phyloP scores from a whole-genome alignment of 2,888 invertebrate species.

The Hypolimnas misippus region DNA sequence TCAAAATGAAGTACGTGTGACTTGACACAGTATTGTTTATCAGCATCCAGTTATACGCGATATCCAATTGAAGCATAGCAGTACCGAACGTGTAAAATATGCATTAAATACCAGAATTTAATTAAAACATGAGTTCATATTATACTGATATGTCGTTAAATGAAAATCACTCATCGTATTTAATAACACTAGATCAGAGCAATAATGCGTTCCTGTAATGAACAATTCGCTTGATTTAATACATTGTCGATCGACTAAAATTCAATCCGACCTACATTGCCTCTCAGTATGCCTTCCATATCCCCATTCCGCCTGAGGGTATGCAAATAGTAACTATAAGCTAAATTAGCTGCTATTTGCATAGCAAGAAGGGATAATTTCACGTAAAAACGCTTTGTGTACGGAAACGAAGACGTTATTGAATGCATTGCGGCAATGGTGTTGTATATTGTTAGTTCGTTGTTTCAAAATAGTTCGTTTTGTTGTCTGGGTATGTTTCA shows the following conservation, averaged over 20 bases:
- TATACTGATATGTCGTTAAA: not conserved
- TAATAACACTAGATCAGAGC: constrained; percentile 42
- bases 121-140: no score
- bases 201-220: constrained; percentile 60
- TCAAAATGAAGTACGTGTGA: no score
- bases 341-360: constrained; percentile 52
- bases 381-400: constrained; percentile 29
- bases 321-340: constrained; percentile 57
- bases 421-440: constrained; percentile 46
- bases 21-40: no score
- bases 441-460: constrained; percentile 30
- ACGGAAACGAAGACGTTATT: constrained; percentile 48
- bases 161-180: constrained; percentile 16
- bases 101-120: no score
- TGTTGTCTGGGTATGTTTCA: not conserved
- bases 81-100: no score
- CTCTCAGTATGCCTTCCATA: constrained; percentile 61
- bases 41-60: no score
- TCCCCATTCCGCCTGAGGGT: constrained; percentile 55
- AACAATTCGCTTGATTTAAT: constrained; percentile 63
- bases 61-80: no score
- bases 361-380: constrained; percentile 49
- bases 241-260: constrained; percentile 61
- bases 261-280: constrained; percentile 68
- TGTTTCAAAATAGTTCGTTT: constrained; percentile 18